A percentile compares a stretch with the other conserved stretches of the same genome.
These are phyloP conservation scores for Erannis defoliaria DNA, from an alignment of 2,888 invertebrate species.

Conservation along the genomic window DNA sequence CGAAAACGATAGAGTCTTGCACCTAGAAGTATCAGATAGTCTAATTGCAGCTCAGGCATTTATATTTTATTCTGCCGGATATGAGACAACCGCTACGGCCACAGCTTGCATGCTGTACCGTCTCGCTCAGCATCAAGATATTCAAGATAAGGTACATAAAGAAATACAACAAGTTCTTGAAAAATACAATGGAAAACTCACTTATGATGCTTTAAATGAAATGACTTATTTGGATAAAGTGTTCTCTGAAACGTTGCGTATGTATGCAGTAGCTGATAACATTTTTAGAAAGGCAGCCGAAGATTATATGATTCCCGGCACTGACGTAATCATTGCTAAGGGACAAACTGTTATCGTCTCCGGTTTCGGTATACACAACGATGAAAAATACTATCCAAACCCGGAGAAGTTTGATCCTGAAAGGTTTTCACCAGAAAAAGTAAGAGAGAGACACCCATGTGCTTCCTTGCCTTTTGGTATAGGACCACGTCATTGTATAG, in stretches of 20 bases:
- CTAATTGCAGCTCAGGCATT: slow-evolving; percentile 1
- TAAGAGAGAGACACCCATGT: not conserved
- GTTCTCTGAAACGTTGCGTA: not conserved
- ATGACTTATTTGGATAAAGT: not conserved
- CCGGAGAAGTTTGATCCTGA: not conserved
- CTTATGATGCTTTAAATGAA: not conserved
- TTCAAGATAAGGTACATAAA: not conserved
- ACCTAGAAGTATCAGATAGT: not conserved
- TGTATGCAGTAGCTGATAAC: not conserved
- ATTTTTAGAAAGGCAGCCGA: not conserved
- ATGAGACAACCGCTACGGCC: not conserved
- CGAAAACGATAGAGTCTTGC: not conserved
- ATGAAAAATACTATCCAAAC: not conserved
- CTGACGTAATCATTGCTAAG: not conserved
- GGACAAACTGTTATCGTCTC: not conserved
- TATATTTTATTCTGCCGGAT: not conserved
- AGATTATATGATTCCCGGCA: slow-evolving; percentile 1
- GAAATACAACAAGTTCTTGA: not conserved
- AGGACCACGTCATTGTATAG: not conserved
- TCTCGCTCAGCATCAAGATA: not conserved
- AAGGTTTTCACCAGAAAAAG: not conserved
- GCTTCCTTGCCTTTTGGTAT: not conserved
- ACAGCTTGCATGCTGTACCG: not conserved
- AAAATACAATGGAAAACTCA: not conserved
- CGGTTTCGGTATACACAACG: not conserved